A percentile compares a stretch with the other conserved stretches of the same genome.
Evolutionary conservation across 2,113 vertebrate species (phyloP).

Genomic region (Thermophis baileyi): DNA sequence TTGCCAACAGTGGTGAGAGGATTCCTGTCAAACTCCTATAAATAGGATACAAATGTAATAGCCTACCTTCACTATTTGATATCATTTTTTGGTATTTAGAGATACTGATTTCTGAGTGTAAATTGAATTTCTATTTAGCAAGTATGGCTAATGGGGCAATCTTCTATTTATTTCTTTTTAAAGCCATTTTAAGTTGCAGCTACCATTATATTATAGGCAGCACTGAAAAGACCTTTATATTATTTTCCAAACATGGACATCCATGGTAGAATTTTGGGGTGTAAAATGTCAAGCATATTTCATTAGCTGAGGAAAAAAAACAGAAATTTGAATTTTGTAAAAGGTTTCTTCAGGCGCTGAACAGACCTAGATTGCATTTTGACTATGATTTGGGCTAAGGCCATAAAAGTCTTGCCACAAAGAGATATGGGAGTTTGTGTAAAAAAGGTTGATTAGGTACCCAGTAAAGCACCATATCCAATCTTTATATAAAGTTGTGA

Average conservation of each 20-base stretch:
- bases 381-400: background rate
- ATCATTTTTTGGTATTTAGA: background rate
- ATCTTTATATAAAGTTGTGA: slow-evolving; percentile 5
- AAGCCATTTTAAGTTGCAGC: background rate
- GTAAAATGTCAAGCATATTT: background rate
- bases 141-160: background rate
- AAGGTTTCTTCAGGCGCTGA: background rate
- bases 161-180: background rate
- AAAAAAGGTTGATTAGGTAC: background rate
- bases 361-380: background rate
- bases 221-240: background rate
- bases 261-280: background rate
- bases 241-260: background rate
- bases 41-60: background rate
- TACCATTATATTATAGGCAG: background rate
- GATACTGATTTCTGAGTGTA: background rate
- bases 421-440: slow-evolving; percentile 2
- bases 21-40: background rate
- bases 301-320: background rate
- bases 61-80: background rate
- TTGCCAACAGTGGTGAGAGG: background rate
- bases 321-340: background rate
- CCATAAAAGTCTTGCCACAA: background rate
- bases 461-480: background rate
- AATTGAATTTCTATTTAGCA: background rate